Percentiles rank a stretch among this genome's conserved stretches.
Evolutionary conservation across 2,113 vertebrate species (phyloP).

Genomic region (Trematocara nigrifrons): DNA sequence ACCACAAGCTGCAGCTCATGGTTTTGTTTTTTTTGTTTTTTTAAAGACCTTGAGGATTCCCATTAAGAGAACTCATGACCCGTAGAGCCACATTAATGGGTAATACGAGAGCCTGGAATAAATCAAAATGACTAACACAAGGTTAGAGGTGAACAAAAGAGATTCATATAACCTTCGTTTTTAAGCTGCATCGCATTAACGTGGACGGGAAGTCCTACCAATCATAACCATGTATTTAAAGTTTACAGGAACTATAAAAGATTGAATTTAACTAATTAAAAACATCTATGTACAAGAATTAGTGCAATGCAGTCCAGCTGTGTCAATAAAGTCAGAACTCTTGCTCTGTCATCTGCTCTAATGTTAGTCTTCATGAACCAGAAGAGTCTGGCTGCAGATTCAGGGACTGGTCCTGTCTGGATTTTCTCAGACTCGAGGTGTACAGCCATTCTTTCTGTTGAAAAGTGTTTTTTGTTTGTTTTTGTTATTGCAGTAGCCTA

Average conservation of each 20-base stretch:
- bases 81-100: background rate
- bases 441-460: background rate
- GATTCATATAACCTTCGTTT: background rate
- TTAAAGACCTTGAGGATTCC: background rate
- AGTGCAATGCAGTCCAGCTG: background rate
- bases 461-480: background rate
- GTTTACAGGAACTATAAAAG: background rate
- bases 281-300: background rate
- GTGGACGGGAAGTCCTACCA: background rate
- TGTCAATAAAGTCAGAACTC: background rate
- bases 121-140: background rate
- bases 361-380: background rate
- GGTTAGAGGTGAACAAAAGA: background rate
- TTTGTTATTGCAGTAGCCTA: background rate
- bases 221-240: background rate
- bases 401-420: background rate
- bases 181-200: background rate
- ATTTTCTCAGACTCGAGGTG: background rate
- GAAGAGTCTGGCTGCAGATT: background rate
- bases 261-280: background rate
- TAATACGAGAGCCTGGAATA: rapidly evolving
- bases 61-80: background rate
- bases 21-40: background rate
- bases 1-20: background rate
- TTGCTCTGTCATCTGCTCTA: background rate